These are phyloP conservation scores for Tupiocoris notatus DNA, from an alignment of 2,888 invertebrate species.

Conservation along the genomic window DNA sequence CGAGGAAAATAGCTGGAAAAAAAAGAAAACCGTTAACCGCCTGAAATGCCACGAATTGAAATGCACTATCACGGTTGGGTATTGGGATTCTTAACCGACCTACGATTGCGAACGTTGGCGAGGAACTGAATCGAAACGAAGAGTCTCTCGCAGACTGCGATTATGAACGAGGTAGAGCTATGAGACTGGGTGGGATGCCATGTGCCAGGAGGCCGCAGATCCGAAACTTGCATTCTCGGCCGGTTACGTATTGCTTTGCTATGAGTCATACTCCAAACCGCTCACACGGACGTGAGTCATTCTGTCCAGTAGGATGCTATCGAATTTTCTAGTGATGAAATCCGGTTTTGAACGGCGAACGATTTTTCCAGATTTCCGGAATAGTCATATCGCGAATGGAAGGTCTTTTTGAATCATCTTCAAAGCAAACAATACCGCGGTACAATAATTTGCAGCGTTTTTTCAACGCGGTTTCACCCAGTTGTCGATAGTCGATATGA, in stretches of 20 bases:
- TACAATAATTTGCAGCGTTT: too few relatives aligned
- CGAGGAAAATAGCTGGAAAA: conserved; percentile 2
- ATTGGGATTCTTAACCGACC: background rate
- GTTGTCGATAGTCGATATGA: too few relatives aligned
- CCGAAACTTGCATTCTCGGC: conserved; percentile 32
- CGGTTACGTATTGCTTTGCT: conserved; percentile 20
- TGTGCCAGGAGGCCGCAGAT: background rate
- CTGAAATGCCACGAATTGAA: too few relatives aligned
- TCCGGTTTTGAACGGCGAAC: too few relatives aligned
- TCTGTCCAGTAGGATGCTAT: too few relatives aligned
- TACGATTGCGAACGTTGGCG: background rate
- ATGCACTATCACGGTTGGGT: background rate
- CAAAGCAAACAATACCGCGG: too few relatives aligned
- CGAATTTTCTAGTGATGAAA: too few relatives aligned
- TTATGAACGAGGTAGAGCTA: background rate
- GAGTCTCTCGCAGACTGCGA: background rate
- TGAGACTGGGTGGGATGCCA: background rate
- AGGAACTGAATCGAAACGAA: background rate
- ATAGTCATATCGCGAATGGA: too few relatives aligned
- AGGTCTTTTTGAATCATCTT: too few relatives aligned
- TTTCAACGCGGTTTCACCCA: too few relatives aligned
- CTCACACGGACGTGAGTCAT: background rate
- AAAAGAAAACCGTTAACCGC: conserved; percentile 16
- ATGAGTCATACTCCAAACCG: too few relatives aligned
- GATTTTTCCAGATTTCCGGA: too few relatives aligned